Evolutionary conservation across 2,797 vertebrate genomes (phyloP).

Genomic region (Pseudochirops corinnae): DNA sequence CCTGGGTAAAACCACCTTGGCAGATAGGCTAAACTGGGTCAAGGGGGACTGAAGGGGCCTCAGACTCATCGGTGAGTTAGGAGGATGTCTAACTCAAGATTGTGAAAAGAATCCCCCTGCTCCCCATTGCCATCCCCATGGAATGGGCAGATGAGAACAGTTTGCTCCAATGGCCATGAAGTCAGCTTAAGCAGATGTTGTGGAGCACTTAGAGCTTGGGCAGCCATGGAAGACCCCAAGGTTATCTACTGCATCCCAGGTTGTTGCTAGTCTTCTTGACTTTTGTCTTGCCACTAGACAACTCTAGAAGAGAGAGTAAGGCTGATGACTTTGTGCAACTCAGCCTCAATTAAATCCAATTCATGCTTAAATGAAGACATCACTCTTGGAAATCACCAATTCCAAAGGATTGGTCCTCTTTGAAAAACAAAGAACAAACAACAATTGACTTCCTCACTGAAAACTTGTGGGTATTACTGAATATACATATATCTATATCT

Average conservation of each 20-base stretch:
- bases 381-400: not conserved
- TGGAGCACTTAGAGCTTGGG: not conserved
- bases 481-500: not conserved
- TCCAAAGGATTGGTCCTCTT: not conserved
- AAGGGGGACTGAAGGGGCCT: not conserved
- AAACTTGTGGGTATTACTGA: not conserved
- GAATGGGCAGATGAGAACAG: not conserved
- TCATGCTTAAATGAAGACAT: not conserved
- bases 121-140: no score
- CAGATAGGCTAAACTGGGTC: not conserved
- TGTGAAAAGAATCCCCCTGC: not conserved
- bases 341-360: not conserved
- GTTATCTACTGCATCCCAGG: not conserved
- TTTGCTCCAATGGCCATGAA: not conserved
- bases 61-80: not conserved
- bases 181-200: not conserved
- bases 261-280: no score
- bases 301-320: no score
- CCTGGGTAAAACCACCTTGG: not conserved
- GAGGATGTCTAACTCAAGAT: not conserved
- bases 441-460: not conserved
- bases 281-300: no score
- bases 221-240: not conserved
- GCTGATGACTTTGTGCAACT: not conserved
- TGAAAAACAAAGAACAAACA: not conserved